phyloP scores from a whole-genome alignment of 2,888 invertebrate genomes.

The Sinohyriopsis cumingii region DNA sequence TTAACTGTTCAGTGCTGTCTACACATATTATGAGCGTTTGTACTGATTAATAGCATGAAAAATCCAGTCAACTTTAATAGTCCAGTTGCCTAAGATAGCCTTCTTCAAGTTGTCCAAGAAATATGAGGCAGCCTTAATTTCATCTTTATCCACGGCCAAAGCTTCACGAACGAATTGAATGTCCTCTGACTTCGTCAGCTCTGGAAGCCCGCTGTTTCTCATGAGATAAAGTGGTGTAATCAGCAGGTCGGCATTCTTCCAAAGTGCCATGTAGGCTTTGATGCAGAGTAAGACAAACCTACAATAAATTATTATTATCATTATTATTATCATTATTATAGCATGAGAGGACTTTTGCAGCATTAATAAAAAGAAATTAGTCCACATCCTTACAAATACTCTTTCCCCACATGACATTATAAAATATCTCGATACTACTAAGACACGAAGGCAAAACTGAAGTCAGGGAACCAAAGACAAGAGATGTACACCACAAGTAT shows the following conservation, averaged over 20 bases:
- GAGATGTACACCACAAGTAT: no score
- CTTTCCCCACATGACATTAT: no score
- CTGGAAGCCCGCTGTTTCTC: slow-evolving; percentile 32
- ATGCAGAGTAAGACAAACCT: slow-evolving; percentile 31
- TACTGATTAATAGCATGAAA: slow-evolving; percentile 21
- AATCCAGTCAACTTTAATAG: slow-evolving; percentile 29
- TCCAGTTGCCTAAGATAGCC: slow-evolving; percentile 23
- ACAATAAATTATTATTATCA: slow-evolving; percentile 4
- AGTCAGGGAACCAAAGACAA: no score
- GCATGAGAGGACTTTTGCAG: no score
- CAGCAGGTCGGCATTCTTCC: slow-evolving; percentile 23
- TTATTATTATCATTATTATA: no score
- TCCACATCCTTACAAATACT: no score
- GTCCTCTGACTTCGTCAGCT: slow-evolving; percentile 21
- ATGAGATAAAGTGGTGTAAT: slow-evolving; percentile 30
- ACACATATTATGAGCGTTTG: no score
- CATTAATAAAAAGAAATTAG: no score
- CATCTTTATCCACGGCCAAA: slow-evolving; percentile 25
- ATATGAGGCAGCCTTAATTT: slow-evolving; percentile 22
- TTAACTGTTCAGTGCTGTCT: neutral
- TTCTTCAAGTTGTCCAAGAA: slow-evolving; percentile 19
- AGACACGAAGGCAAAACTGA: no score
- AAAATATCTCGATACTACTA: no score
- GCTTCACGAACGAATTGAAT: slow-evolving; percentile 24
- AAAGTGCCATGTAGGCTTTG: slow-evolving; percentile 29